Evolutionary conservation across 2,113 vertebrate species (phyloP), one percentile per base, ranked within the genome.

Genomic region (Oreotrochilus melanogaster): DNA sequence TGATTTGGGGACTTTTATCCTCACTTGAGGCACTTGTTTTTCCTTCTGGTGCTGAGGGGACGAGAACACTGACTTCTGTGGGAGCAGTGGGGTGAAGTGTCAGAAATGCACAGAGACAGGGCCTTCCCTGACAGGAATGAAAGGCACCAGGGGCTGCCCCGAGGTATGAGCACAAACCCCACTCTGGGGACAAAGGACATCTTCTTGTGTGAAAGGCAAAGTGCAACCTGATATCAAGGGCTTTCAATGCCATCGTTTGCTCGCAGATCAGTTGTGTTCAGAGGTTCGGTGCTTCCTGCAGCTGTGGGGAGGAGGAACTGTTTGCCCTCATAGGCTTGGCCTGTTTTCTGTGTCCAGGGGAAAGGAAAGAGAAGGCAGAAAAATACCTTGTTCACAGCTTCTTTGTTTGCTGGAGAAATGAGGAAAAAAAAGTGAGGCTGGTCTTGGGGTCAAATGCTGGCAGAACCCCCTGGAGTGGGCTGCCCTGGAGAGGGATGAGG

Each of bases 131-230:
- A 10, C 12, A 4, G 24, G 33, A 43, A 22, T 7, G 9, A 35
- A 74, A 22, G 23, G 2, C 0, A 0, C 43, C 0, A 0, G 0
- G 2, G 50, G 11, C 16, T 37, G 37, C 27, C 39, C 23, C 60
- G 18, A 1, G 4, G 7, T 9, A 8, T 13, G 50, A n/a, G 12
- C 28, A 9, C 14, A 33, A 53, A 5, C 11, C 33, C 10, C 24
- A 10, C 9, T 0, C 2, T 30, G 57, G 83, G 51, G 24, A 53
- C 28, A 56, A 24, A 70, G 48, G 11, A 6, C 2, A 0, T 47
- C 24, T 9, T 61, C 22, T 37, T 5, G 4, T 27, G 57, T 33
- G 69, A 81, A 61, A 64, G 33, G 76, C 27, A 33, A 33, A 89
- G 45, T 3, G 27, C 69, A 89, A 4, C 50, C n/a, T 27, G 39